These are phyloP conservation scores for Microcebus lehilahytsara DNA, from an alignment of 2,113 vertebrate species.

Conservation along the genomic window DNA sequence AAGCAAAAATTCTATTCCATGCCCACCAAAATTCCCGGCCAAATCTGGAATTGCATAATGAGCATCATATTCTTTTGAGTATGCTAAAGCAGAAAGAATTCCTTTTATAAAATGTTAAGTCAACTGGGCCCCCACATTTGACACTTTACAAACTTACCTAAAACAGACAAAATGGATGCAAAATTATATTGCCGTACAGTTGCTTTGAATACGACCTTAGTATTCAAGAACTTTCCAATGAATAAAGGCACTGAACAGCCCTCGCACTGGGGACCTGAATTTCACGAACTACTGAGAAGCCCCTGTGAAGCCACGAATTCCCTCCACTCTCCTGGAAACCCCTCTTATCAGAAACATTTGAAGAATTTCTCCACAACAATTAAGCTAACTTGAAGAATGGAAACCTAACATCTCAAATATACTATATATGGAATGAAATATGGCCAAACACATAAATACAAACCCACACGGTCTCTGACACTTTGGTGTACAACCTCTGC, in stretches of 20 bases:
- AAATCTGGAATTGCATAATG: slow-evolving; percentile 46
- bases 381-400: slow-evolving; percentile 75
- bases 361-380: slow-evolving; percentile 77
- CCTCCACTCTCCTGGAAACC: slow-evolving; percentile 45
- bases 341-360: slow-evolving; percentile 79
- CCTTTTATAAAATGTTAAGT: slow-evolving; percentile 22
- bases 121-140: slow-evolving; percentile 13
- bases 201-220: not conserved
- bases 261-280: rapidly evolving
- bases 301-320: not conserved
- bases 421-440: slow-evolving; percentile 81
- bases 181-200: not conserved
- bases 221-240: slow-evolving; percentile 65
- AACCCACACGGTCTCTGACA: slow-evolving; percentile 44
- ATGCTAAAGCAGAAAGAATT: not conserved
- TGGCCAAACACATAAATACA: slow-evolving; percentile 72
- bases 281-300: not conserved
- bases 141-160: slow-evolving; percentile 51
- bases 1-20: slow-evolving; percentile 56
- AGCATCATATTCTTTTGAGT: slow-evolving; percentile 24
- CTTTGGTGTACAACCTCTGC: not conserved
- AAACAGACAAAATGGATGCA: slow-evolving; percentile 74
- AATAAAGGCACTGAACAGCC: slow-evolving; percentile 54
- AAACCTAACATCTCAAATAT: slow-evolving; percentile 75
- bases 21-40: slow-evolving; percentile 44